Evolutionary conservation across 1,140 invertebrate species (phyloP), one percentile per base, ranked within the genome.

Genomic region (Platorchestia sp.): DNA sequence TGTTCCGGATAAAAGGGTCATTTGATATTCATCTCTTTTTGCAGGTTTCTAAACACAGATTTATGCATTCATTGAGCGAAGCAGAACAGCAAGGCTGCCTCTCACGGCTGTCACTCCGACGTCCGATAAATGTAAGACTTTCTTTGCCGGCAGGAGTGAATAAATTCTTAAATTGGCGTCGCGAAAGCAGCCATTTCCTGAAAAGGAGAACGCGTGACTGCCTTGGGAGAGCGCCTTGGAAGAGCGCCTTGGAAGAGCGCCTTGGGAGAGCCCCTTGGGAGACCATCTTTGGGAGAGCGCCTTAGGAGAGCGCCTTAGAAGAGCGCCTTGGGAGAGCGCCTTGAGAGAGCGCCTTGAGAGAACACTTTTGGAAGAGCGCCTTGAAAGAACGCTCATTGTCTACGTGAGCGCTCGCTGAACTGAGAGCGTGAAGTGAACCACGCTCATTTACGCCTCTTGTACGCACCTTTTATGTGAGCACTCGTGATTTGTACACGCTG

Each of bases 21-120:
- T 91, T 91, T 42, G 36, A 91, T 91, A 91, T 91, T 91, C 89
- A 91, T 91, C 89, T 91, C 22, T 91, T 91, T 91, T 91, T 91
- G 89, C 10, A 36, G 22, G n/a, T 43, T 91, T 45, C 89, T 45
- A 91, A 91, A 91, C 89, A 91, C 89, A 91, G 89, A 91, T 91
- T 91, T 91, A 91, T 91, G 89, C 44, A 44, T 14, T 91, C 89
- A 91, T 91, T 91, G 89, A 91, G 89, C 42, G 89, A 91, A 45
- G 89, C 89, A 7, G 44, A 91, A 91, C 41, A 91, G 89, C 89
- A 5, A 91, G 41, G 89, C 86, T 14, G 7, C 7, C 89, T 42
- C 42, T 91, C 89, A 91, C 6, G 36, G 44, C 89, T 91, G 89
- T 91, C 89, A 91, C 89, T 91, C 22, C 5, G 42, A 42, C 22